Percentiles rank a stretch among this genome's conserved stretches.
Evolutionary conservation across 1,140 invertebrate species (phyloP).

Genomic region (Pseudobourletiella spinata): DNA sequence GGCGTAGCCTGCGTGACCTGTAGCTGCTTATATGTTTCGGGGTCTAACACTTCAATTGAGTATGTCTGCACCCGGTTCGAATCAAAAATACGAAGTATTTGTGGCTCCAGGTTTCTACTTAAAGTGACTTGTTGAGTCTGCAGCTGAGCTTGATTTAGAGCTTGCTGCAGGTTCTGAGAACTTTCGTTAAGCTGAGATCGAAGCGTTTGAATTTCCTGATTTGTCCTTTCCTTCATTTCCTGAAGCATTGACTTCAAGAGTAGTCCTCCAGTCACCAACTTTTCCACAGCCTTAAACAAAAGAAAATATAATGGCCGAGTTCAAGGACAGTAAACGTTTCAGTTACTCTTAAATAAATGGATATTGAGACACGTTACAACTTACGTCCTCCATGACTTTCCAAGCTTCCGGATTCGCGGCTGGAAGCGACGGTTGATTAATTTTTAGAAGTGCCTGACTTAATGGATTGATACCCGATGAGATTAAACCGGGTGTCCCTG

Average conservation of each 20-base stretch:
- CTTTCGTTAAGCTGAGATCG: slow-evolving; percentile 29
- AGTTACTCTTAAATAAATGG: neutral
- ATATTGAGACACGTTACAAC: neutral
- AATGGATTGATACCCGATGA: slow-evolving; percentile 24
- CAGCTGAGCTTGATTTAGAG: slow-evolving; percentile 20
- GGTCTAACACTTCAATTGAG: slow-evolving; percentile 35
- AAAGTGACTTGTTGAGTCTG: slow-evolving; percentile 16
- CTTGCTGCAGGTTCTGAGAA: slow-evolving; percentile 25
- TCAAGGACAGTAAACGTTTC: neutral
- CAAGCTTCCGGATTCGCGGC: slow-evolving; percentile 45
- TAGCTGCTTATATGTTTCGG: slow-evolving; percentile 32
- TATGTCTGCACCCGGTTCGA: slow-evolving; percentile 35
- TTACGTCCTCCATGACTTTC: slow-evolving; percentile 56
- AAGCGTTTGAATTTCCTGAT: slow-evolving; percentile 27
- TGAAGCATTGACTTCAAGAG: slow-evolving; percentile 32
- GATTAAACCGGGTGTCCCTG: slow-evolving; percentile 16
- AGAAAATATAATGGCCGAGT: neutral
- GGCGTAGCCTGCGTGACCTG: slow-evolving; percentile 13
- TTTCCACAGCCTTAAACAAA: slow-evolving; percentile 26
- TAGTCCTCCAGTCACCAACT: slow-evolving; percentile 23
- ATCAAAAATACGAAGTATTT: slow-evolving; percentile 36
- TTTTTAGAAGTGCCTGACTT: slow-evolving; percentile 30
- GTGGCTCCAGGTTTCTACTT: slow-evolving; percentile 5
- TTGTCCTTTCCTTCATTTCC: slow-evolving; percentile 33
- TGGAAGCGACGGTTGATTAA: slow-evolving; percentile 24